These are phyloP conservation scores for Carcina quercana DNA, from an alignment of 2,888 invertebrate species.

Conservation along the genomic window DNA sequence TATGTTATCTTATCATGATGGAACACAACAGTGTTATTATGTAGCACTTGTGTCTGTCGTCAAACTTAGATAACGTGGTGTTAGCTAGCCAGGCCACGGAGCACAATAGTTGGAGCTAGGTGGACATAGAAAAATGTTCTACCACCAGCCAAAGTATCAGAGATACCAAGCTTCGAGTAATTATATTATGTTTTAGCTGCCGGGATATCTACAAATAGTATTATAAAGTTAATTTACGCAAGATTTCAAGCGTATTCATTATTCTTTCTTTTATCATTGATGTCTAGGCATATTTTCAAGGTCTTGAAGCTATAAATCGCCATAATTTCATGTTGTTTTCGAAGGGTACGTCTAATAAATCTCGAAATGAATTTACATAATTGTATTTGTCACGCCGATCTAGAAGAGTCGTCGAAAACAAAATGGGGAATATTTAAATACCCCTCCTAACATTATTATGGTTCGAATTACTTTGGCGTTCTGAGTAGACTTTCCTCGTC, in stretches of 20 bases:
- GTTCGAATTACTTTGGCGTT: neutral
- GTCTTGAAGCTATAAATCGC: conserved; percentile 1
- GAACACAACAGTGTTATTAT: no score
- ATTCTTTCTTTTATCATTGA: no score
- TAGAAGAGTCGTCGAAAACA: neutral
- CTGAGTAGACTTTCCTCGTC: no score
- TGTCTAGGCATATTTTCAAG: neutral
- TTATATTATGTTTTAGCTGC: neutral
- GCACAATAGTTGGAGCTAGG: no score
- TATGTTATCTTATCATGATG: no score
- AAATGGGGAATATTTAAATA: neutral
- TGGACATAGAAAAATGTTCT: neutral
- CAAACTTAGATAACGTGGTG: no score
- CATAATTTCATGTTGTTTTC: neutral
- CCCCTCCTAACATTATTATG: neutral
- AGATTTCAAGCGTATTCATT: no score
- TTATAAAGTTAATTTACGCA: neutral
- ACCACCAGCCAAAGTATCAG: conserved; percentile 2
- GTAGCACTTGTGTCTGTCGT: no score
- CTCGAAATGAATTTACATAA: conserved; percentile 1
- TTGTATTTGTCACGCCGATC: conserved; percentile 1
- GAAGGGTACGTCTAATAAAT: neutral
- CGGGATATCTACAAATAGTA: neutral
- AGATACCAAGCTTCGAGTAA: conserved; percentile 1
- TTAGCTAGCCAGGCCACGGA: no score